Evolutionary conservation across 2,797 vertebrate species (phyloP).

Genomic region (Pagetopsis macropterus): DNA sequence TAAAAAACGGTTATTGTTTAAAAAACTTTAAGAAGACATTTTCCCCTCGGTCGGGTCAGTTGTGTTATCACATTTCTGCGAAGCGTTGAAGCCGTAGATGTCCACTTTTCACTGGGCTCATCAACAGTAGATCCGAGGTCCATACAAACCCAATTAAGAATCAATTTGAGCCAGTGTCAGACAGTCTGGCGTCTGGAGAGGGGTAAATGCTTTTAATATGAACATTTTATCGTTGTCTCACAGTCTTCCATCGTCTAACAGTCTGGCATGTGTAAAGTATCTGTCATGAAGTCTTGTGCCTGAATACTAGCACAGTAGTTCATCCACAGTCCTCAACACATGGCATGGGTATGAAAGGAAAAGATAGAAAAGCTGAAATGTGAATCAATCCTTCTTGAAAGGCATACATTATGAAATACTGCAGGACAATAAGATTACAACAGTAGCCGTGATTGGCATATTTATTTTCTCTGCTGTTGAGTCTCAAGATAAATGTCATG

Average conservation of each 20-base stretch:
- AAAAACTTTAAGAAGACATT: slow-evolving; percentile 52
- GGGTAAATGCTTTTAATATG: slow-evolving; percentile 87
- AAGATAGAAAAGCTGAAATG: slow-evolving; percentile 62
- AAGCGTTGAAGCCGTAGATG: slow-evolving; percentile 69
- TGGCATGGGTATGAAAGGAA: slow-evolving; percentile 64
- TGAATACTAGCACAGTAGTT: slow-evolving; percentile 58
- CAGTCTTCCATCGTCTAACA: slow-evolving; percentile 81
- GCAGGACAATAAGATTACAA: slow-evolving; percentile 55
- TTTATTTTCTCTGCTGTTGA: slow-evolving; percentile 60
- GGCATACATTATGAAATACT: slow-evolving; percentile 55
- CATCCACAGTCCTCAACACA: slow-evolving; percentile 62
- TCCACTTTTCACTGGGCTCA: slow-evolving; percentile 78
- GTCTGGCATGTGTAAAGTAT: slow-evolving; percentile 82
- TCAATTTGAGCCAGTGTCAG: slow-evolving; percentile 87
- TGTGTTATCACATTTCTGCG: slow-evolving; percentile 76
- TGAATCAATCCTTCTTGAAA: slow-evolving; percentile 63
- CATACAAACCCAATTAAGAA: slow-evolving; percentile 88
- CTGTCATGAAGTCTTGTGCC: slow-evolving; percentile 74
- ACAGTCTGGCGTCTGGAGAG: slow-evolving; percentile 86
- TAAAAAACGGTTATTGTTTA: slow-evolving; percentile 43
- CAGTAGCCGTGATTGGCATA: slow-evolving; percentile 61
- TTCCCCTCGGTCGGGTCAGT: slow-evolving; percentile 47
- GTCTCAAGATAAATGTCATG: slow-evolving; percentile 57
- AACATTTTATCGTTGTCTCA: slow-evolving; percentile 85
- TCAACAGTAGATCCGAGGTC: slow-evolving; percentile 83